Percentiles rank a stretch among this genome's conserved stretches.
These are phyloP conservation scores for Drosophila meridionalis DNA, from an alignment of 2,888 invertebrate genomes.

Conservation along the genomic window DNA sequence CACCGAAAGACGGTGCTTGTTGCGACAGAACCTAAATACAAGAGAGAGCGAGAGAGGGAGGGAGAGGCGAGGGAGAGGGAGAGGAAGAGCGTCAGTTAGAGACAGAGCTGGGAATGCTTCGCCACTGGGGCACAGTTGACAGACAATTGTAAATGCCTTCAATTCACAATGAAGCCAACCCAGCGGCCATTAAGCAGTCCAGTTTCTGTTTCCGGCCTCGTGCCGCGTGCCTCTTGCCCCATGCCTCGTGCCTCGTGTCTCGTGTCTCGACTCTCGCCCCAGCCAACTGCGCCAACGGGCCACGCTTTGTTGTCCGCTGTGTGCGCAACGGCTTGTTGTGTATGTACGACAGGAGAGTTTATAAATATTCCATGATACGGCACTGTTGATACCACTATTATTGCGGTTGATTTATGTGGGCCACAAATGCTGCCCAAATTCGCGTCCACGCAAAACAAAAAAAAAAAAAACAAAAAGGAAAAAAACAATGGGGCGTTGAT, in stretches of 20 bases:
- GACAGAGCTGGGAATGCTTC: neutral
- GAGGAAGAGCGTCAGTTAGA: neutral
- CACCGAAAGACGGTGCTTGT: conserved; percentile 40
- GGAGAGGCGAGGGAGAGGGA: neutral
- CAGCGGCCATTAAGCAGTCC: conserved; percentile 20
- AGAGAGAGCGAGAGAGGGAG: conserved; percentile 2
- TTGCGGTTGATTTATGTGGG: conserved; percentile 72
- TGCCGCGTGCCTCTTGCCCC: neutral
- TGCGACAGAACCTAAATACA: conserved; percentile 2
- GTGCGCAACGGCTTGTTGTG: conserved; percentile 13
- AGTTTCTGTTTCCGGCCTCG: conserved; percentile 19
- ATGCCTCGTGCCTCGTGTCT: neutral
- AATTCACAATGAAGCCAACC: conserved; percentile 44
- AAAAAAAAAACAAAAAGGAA: conserved; percentile 3
- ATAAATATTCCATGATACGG: conserved; percentile 69
- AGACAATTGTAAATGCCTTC: conserved; percentile 53
- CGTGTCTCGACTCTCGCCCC: neutral
- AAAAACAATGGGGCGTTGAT: conserved; percentile 46
- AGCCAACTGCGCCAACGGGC: conserved; percentile 1
- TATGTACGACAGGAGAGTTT: conserved; percentile 37
- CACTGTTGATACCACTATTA: conserved; percentile 57
- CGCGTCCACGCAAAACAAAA: neutral
- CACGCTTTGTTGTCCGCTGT: conserved; percentile 18
- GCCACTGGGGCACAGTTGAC: conserved; percentile 29
- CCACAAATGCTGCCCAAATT: conserved; percentile 35